Conservation (phyloP, 2,113 vertebrate species). For the Abramis brama region DNA sequence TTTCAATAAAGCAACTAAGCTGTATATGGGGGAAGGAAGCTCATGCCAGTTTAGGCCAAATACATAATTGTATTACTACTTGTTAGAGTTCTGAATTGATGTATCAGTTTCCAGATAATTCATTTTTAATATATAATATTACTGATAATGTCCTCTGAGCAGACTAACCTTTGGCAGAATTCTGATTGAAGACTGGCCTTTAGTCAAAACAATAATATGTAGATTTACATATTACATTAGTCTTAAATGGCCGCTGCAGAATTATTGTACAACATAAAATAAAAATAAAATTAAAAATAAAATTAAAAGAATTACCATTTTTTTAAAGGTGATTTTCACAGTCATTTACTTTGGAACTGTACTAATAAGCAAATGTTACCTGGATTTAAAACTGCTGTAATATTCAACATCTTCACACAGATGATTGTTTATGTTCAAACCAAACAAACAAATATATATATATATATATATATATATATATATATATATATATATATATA, state of each 20-base stretch:
- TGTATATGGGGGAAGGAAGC: background rate
- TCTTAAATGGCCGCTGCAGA: background rate
- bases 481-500: background rate
- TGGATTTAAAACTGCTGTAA: background rate
- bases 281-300: background rate
- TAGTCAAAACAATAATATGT: background rate
- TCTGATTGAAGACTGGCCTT: background rate
- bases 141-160: background rate
- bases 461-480: background rate
- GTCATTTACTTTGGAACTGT: background rate
- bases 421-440: background rate
- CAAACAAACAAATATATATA: background rate
- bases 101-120: background rate
- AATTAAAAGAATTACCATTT: background rate
- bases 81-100: background rate
- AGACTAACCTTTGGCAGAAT: background rate
- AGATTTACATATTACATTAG: background rate
- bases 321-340: background rate
- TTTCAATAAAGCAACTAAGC: background rate
- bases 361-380: slow-evolving; percentile 1
- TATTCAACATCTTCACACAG: background rate
- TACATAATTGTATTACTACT: background rate
- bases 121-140: background rate
- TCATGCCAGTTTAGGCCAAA: background rate
- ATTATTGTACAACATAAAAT: background rate